phyloP scores from a whole-genome alignment of 1,140 invertebrate species.

The Trissolcus basalis region DNA sequence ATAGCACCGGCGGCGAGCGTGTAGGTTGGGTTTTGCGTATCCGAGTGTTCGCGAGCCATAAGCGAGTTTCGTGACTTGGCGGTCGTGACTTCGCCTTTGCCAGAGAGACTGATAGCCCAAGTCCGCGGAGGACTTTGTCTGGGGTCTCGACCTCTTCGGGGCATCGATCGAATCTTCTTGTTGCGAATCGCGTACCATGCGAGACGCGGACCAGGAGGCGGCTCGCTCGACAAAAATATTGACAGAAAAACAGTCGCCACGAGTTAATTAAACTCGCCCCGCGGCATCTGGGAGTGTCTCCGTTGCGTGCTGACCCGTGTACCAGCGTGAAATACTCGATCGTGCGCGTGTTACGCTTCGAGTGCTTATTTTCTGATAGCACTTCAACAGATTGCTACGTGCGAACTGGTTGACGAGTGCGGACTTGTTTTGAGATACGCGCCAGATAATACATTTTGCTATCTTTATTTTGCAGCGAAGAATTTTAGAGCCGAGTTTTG shows the following conservation, averaged over 20 bases:
- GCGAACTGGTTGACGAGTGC: conserved; percentile 24
- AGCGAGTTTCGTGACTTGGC: conserved; percentile 55
- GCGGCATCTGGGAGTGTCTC: conserved; percentile 56
- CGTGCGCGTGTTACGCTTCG: conserved; percentile 44
- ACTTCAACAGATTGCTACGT: conserved; percentile 24
- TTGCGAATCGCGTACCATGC: conserved; percentile 46
- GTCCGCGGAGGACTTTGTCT: conserved; percentile 46
- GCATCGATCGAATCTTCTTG: conserved; percentile 59
- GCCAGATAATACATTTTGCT: conserved; percentile 19
- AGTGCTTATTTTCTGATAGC: conserved; percentile 59
- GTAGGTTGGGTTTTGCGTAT: conserved; percentile 36
- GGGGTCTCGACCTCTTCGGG: conserved; percentile 56
- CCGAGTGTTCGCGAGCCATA: conserved; percentile 26
- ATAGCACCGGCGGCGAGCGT: conserved; percentile 19
- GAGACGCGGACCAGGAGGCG: conserved; percentile 4
- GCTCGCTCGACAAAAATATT: conserved; percentile 58
- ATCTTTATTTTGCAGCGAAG: conserved; percentile 21
- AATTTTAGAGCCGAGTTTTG: conserved; percentile 27
- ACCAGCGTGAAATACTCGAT: conserved; percentile 20
- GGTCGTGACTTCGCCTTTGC: conserved; percentile 53
- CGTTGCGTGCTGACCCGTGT: conserved; percentile 49
- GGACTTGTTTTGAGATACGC: conserved; percentile 16
- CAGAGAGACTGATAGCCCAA: conserved; percentile 54
- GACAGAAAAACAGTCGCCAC: conserved; percentile 49
- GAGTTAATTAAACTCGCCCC: conserved; percentile 58